These are phyloP conservation scores for Mastomys coucha DNA, from an alignment of 2,113 vertebrate genomes.

Conservation along the genomic window DNA sequence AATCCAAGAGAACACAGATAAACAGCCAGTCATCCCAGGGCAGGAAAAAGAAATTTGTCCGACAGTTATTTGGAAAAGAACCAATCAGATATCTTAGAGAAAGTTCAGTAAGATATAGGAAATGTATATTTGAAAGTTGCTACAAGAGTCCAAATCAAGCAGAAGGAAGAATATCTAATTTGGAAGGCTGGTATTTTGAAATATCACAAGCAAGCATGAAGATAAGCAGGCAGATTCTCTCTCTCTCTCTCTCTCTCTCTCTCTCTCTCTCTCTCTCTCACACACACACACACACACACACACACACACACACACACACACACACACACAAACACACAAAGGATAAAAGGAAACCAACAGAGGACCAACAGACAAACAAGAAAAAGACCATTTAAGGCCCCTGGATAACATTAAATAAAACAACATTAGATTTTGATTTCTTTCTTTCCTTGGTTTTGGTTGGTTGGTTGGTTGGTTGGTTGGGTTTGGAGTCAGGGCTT, in stretches of 20 bases:
- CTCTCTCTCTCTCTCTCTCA: neutral
- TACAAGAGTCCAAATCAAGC: too few relatives aligned
- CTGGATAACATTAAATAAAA: neutral
- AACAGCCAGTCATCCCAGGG: neutral
- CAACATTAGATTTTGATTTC: too few relatives aligned
- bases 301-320: neutral
- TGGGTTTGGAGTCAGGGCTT: neutral
- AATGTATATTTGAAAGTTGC: neutral
- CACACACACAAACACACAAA: neutral
- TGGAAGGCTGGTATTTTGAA: neutral
- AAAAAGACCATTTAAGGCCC: neutral
- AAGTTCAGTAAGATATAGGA: neutral
- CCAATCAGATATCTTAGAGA: neutral
- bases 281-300: neutral
- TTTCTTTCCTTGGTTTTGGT: too few relatives aligned
- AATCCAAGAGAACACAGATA: neutral
- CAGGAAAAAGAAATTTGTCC: neutral
- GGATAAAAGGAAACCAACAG: neutral
- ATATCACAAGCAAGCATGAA: neutral
- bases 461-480: too few relatives aligned
- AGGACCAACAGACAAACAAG: too few relatives aligned
- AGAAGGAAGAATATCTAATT: neutral
- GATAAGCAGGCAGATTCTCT: neutral
- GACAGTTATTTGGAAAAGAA: neutral
- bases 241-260: neutral